A percentile compares a stretch with the other conserved stretches of the same genome.
phyloP scores from a whole-genome alignment of 2,113 vertebrate species.

The Paradoxurus hermaphroditus region DNA sequence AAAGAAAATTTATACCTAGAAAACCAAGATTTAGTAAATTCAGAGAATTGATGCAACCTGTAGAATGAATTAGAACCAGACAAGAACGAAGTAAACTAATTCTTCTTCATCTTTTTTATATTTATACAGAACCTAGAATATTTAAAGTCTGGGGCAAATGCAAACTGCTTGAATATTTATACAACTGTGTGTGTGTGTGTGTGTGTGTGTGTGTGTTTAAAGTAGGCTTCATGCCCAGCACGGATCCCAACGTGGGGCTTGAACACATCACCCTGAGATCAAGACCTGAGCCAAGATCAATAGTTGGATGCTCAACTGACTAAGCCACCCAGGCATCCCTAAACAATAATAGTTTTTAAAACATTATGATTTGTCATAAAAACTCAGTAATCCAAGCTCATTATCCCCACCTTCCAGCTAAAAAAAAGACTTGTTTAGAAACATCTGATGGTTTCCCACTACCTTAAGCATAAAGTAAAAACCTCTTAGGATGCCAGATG shows the following conservation, averaged over 20 bases:
- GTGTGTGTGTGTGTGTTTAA: no score
- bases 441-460: background rate
- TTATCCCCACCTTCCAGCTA: background rate
- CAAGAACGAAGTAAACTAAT: constrained; percentile 23
- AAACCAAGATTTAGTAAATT: constrained; percentile 34
- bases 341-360: background rate
- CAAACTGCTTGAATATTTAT: background rate
- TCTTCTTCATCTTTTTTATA: background rate
- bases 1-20: constrained; percentile 16
- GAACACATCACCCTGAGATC: no score
- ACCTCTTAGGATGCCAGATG: background rate
- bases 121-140: background rate
- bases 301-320: no score
- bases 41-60: background rate
- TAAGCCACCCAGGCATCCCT: no score
- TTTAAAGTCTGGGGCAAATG: background rate
- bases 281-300: no score
- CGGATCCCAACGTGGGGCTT: no score
- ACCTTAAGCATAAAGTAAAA: background rate
- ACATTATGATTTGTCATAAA: background rate
- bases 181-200: background rate
- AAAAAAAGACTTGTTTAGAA: background rate
- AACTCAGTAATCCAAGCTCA: background rate
- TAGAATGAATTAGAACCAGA: constrained; percentile 25
- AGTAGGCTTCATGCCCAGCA: no score